These are phyloP conservation scores for Leucosticte australis DNA, from an alignment of 2,113 vertebrate genomes.

Conservation along the genomic window DNA sequence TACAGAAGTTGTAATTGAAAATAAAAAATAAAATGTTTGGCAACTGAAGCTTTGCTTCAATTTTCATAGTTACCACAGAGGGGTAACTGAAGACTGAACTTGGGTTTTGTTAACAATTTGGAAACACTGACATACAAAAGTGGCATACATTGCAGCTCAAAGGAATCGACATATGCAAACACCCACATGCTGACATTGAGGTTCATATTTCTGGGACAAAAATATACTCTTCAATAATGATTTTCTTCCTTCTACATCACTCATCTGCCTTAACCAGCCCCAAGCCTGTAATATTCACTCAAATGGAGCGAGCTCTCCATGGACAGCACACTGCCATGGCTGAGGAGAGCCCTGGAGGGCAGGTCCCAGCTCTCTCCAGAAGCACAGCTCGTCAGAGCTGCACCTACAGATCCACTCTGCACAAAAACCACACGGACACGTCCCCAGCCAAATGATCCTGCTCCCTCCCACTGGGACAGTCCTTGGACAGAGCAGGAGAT, in stretches of 20 bases:
- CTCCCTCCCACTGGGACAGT: not conserved
- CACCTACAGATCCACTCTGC: not conserved
- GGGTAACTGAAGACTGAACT: not conserved
- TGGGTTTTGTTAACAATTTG: not conserved
- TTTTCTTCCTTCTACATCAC: not conserved
- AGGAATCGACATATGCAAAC: not conserved
- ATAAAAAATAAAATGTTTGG: not conserved
- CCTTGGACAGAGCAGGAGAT: not conserved
- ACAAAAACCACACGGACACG: fast-evolving
- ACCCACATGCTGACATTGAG: fast-evolving
- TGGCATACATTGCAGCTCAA: not conserved
- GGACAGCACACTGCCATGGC: fast-evolving
- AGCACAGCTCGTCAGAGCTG: not conserved
- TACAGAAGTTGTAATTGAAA: not conserved
- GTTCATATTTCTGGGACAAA: not conserved
- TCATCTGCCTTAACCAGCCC: not conserved
- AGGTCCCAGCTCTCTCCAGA: not conserved
- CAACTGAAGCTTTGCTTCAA: not conserved
- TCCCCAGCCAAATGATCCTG: fast-evolving
- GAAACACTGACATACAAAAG: not conserved
- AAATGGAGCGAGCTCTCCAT: not conserved
- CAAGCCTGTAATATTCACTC: fast-evolving
- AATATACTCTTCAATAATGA: not conserved
- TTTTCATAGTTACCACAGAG: not conserved
- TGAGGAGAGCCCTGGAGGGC: not conserved